Evolutionary conservation across 1,140 invertebrate genomes (phyloP), one percentile per base, ranked within the genome.

Genomic region (Melanaphis sacchari): DNA sequence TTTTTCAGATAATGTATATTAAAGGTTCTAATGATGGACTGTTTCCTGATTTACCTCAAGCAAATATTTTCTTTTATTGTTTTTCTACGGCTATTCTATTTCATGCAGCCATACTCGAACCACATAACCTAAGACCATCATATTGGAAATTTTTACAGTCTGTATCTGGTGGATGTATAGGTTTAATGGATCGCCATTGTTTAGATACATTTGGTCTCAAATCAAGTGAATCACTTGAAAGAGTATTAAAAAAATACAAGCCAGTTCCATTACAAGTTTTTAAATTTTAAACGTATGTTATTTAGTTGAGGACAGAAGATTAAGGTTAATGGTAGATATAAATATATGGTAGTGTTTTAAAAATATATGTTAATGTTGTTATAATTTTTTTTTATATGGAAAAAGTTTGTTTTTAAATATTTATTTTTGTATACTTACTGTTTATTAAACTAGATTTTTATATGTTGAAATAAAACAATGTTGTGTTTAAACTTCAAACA

Each of bases 111-210:
- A 96, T 98, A 46, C 94, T 98, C 91, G 97, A 98, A 95, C 97
- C 98, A 26, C 96, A 97, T 94, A 97, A 97, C 94, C 95, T 98
- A 81, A 96, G 98, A 94, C 95, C 97, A 24, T 97, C 97, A n/a
- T 98, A 98, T 95, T 98, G 97, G 96, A 97, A 97, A 94, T 98
- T 98, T 95, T 95, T 98, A 52, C 96, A 97, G 93, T 96, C 96
- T 94, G 95, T 98, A 54, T 98, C 98, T 18, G 97, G 97, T 76
- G 96, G 97, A 95, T 96, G 96, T 94, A 95, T 97, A 90, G 96
- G 96, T 40, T 94, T 94, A 36, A 96, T 97, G 96, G 95, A 95
- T 94, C 95, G 96, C 59, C 66, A 94, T 94, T 95, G 96, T 38
- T 95, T 97, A 66, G 96, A 97, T 94, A 94, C 94, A 38, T 97